phyloP scores from a whole-genome alignment of 2,797 vertebrate species.

The Mus spretus region DNA sequence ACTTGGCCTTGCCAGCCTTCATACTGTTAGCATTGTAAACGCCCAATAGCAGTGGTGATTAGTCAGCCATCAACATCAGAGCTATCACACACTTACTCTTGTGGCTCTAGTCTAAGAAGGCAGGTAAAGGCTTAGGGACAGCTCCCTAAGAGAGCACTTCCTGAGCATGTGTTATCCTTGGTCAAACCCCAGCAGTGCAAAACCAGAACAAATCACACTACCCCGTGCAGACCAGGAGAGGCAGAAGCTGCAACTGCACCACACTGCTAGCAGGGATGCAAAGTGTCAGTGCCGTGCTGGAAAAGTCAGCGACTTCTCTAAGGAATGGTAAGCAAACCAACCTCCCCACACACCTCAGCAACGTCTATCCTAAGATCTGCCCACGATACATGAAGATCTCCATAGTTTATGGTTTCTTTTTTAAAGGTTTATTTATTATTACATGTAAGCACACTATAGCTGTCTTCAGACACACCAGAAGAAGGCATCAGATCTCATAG shows the following conservation, averaged over 20 bases:
- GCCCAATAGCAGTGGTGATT: not conserved
- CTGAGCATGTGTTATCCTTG: not conserved
- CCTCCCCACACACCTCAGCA: not conserved
- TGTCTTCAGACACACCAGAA: too few species aligned
- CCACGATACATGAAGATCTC: not conserved
- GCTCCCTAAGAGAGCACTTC: not conserved
- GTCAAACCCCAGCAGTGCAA: not conserved
- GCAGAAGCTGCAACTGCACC: not conserved
- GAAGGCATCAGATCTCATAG: too few species aligned
- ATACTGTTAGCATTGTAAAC: not conserved
- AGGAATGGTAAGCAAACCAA: not conserved
- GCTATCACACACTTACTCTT: not conserved
- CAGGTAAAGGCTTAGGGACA: not conserved
- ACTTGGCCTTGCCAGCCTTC: not conserved
- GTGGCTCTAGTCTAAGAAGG: not conserved
- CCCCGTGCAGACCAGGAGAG: not conserved
- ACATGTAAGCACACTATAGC: too few species aligned
- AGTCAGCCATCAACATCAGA: not conserved
- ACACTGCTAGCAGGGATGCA: not conserved
- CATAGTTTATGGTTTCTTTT: too few species aligned
- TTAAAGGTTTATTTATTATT: too few species aligned
- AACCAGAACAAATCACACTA: not conserved
- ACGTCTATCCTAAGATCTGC: not conserved
- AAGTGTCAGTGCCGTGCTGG: not conserved
- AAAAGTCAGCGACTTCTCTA: not conserved